phyloP scores from a whole-genome alignment of 2,113 vertebrate species.

The Serinus canaria region DNA sequence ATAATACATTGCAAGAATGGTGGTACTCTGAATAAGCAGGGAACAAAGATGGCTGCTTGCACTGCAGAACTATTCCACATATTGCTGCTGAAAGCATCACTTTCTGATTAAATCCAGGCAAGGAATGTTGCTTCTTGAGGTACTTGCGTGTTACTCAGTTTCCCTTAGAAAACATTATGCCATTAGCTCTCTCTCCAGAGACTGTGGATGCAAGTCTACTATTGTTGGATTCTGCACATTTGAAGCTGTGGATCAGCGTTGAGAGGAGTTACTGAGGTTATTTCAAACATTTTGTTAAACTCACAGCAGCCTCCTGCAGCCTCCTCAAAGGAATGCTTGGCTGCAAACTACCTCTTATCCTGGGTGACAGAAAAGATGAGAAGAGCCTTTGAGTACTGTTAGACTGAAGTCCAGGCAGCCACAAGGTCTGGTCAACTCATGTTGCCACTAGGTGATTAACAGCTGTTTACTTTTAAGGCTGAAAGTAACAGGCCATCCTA shows the following conservation, averaged over 20 bases:
- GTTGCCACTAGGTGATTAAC: slow-evolving; percentile 80
- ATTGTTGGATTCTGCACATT: slow-evolving; percentile 17
- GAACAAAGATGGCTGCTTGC: background rate
- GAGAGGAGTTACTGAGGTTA: slow-evolving; percentile 67
- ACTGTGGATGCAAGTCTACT: background rate
- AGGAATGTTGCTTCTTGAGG: background rate
- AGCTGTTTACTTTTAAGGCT: slow-evolving; percentile 84
- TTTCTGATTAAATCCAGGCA: slow-evolving; percentile 54
- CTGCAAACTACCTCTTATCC: slow-evolving; percentile 71
- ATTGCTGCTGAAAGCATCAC: background rate
- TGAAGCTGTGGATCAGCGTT: slow-evolving; percentile 68
- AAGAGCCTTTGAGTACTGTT: slow-evolving; percentile 64
- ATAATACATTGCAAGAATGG: background rate
- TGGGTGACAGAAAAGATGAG: slow-evolving; percentile 69
- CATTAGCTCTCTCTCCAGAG: background rate
- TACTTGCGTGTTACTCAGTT: background rate
- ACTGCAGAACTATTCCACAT: background rate
- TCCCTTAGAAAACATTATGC: slow-evolving; percentile 7
- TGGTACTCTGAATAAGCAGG: background rate
- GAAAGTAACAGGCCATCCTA: slow-evolving; percentile 73
- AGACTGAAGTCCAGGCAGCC: slow-evolving; percentile 61
- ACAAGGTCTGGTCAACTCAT: slow-evolving; percentile 67
- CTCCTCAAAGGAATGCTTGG: slow-evolving; percentile 66
- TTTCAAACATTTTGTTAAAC: slow-evolving; percentile 79
- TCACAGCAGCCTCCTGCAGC: slow-evolving; percentile 47